These are phyloP conservation scores for Muscina levida DNA, from an alignment of 2,888 invertebrate species.

Conservation along the genomic window DNA sequence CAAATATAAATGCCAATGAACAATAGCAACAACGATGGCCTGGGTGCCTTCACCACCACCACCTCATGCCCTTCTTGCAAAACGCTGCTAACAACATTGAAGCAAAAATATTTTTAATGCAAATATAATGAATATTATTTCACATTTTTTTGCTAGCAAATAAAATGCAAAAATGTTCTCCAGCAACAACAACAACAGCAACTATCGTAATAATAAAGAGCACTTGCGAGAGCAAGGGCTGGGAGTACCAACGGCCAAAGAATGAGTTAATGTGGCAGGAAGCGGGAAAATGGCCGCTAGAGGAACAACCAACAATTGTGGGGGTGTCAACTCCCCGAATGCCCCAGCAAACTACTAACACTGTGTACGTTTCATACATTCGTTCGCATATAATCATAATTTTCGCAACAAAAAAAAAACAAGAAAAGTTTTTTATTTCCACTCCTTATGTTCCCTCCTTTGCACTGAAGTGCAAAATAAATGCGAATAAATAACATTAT, in stretches of 20 bases:
- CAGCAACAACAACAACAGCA: conserved; percentile 17
- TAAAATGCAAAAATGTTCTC: conserved; percentile 11
- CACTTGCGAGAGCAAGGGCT: background rate
- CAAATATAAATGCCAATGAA: conserved; percentile 29
- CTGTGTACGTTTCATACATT: background rate
- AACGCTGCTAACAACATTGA: conserved; percentile 15
- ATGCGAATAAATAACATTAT: conserved; percentile 24
- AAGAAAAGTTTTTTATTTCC: conserved; percentile 21
- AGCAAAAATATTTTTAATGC: conserved; percentile 51
- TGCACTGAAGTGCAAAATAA: conserved; percentile 7
- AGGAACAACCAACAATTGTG: background rate
- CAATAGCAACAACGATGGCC: background rate
- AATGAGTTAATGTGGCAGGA: background rate
- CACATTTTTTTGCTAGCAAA: conserved; percentile 10
- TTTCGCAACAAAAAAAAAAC: too few species aligned
- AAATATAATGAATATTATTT: conserved; percentile 65
- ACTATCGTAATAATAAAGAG: background rate
- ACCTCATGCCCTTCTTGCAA: background rate
- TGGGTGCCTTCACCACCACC: conserved; percentile 32
- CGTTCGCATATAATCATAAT: conserved; percentile 23
- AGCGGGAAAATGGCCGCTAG: background rate
- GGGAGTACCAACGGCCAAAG: background rate
- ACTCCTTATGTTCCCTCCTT: background rate
- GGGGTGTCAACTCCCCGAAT: background rate
- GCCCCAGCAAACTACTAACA: background rate